These are phyloP conservation scores for Avahi laniger DNA, from an alignment of 2,797 vertebrate genomes.

Conservation along the genomic window DNA sequence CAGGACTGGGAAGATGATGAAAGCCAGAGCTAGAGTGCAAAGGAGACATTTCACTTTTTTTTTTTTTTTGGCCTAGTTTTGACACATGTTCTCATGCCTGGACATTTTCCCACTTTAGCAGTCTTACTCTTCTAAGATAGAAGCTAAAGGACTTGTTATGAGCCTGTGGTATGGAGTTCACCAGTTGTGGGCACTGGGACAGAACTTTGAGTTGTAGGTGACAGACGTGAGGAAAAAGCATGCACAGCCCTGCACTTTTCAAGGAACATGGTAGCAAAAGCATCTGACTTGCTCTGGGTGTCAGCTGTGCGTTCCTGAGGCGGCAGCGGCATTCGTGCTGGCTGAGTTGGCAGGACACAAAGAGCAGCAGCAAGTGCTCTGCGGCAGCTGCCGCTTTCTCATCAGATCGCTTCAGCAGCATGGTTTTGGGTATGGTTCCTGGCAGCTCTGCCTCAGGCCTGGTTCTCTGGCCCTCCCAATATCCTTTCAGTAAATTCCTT, in stretches of 20 bases:
- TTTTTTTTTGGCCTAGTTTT: background rate
- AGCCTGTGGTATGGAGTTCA: background rate
- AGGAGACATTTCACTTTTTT: background rate
- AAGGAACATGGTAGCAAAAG: background rate
- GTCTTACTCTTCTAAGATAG: background rate
- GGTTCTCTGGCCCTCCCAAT: background rate
- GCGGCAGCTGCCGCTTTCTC: background rate
- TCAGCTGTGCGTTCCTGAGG: background rate
- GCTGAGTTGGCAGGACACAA: background rate
- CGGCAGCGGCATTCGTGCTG: too few species aligned
- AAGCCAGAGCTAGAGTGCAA: background rate
- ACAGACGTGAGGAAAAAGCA: background rate
- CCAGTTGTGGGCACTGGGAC: background rate
- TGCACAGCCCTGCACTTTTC: background rate
- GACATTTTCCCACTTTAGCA: background rate
- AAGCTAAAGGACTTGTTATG: background rate
- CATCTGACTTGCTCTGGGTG: background rate
- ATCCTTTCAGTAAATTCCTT: conserved; percentile 29
- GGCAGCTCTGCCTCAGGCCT: background rate
- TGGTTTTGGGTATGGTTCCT: background rate
- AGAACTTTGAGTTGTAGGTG: background rate
- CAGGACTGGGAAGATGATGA: background rate
- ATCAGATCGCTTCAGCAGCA: background rate
- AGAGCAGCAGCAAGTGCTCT: background rate
- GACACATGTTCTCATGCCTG: background rate